Evolutionary conservation across 1,140 invertebrate genomes (phyloP).

Genomic region (Saccostrea cuccullata): DNA sequence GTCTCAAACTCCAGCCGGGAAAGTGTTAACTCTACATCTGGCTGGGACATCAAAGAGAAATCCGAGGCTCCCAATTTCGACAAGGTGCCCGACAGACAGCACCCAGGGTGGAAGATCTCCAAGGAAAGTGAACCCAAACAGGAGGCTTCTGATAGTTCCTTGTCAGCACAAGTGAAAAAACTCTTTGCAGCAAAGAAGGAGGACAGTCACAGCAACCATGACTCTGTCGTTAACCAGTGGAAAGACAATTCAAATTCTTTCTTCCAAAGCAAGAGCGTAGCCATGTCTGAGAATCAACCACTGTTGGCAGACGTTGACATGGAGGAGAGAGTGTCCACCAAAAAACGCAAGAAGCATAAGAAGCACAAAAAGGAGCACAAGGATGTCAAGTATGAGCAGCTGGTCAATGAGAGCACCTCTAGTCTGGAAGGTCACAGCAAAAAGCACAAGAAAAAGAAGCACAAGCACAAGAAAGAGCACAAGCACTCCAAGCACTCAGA

Average conservation of each 20-base stretch:
- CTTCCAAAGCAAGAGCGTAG: conserved; percentile 29
- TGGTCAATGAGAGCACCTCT: conserved; percentile 46
- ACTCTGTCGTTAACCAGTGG: neutral
- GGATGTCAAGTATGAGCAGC: conserved; percentile 56
- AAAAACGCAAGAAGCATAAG: conserved; percentile 68
- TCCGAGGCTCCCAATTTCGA: conserved; percentile 25
- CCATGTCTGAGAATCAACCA: conserved; percentile 57
- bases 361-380: conserved; percentile 59
- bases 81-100: conserved; percentile 51
- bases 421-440: conserved; percentile 9
- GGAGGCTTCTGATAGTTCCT: neutral
- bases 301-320: conserved; percentile 41
- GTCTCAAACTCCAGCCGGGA: conserved; percentile 71
- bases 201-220: conserved; percentile 23
- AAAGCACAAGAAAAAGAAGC: conserved; percentile 53
- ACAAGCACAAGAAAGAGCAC: conserved; percentile 51
- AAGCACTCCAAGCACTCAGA: conserved; percentile 31
- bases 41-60: conserved; percentile 74
- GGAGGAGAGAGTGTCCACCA: conserved; percentile 49
- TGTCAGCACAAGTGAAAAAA: neutral
- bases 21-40: conserved; percentile 77
- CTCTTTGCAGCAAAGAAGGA: neutral
- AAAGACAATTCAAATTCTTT: conserved; percentile 9
- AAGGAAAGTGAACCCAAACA: conserved; percentile 25
- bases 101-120: conserved; percentile 57